Conservation (phyloP, 2,797 vertebrate genomes). For the Morelia viridis region DNA sequence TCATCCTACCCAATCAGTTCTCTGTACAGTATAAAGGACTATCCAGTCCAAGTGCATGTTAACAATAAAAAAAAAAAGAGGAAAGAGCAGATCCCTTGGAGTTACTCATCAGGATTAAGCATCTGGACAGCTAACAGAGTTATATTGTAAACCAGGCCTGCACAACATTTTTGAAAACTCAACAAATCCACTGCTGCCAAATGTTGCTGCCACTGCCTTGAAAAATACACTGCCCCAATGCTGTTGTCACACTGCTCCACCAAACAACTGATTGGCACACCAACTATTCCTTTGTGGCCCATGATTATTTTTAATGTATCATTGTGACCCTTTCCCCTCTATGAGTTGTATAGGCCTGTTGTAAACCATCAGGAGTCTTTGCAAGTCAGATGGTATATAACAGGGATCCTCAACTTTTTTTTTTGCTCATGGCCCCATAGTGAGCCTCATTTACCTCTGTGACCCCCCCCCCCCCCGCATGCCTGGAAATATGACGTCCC, state of each 20-base stretch:
- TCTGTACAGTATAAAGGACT: neutral
- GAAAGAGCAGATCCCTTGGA: neutral
- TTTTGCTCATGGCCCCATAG: neutral
- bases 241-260: neutral
- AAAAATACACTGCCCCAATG: neutral
- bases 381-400: neutral
- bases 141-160: neutral
- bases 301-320: neutral
- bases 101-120: neutral
- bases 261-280: neutral
- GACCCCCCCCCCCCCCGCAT: neutral
- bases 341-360: neutral
- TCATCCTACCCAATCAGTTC: neutral
- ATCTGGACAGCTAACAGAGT: neutral
- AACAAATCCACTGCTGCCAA: neutral
- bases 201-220: neutral
- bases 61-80: neutral
- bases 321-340: no score
- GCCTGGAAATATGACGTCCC: neutral
- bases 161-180: neutral
- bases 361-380: neutral
- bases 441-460: neutral
- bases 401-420: neutral
- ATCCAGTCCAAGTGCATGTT: neutral
- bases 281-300: neutral